Conservation (phyloP, 2,113 vertebrate species). For the Rhea americana region DNA sequence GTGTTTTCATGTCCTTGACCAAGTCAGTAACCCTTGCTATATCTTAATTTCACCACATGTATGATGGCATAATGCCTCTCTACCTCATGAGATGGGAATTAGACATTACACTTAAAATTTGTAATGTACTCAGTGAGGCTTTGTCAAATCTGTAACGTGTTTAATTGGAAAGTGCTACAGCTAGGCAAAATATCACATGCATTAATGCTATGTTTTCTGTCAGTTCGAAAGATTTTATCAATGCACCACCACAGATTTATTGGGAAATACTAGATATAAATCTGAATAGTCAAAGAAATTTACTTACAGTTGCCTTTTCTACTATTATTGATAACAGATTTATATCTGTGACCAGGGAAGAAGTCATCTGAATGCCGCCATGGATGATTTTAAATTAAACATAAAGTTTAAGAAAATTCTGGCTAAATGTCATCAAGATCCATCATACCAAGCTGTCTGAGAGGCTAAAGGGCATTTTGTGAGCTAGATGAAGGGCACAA, state of each 20-base stretch:
- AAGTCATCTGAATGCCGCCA: constrained; percentile 43
- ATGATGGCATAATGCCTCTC: background rate
- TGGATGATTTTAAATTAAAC: constrained; percentile 65
- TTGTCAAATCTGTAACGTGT: background rate
- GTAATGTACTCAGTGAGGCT: background rate
- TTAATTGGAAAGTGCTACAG: background rate
- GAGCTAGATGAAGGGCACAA: constrained; percentile 46
- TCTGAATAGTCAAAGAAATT: constrained; percentile 42
- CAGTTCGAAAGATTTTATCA: background rate
- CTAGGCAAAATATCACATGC: background rate
- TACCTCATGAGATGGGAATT: background rate
- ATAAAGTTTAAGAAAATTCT: constrained; percentile 70
- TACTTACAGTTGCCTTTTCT: constrained; percentile 58
- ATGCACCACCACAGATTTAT: background rate
- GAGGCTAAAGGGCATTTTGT: constrained; percentile 7
- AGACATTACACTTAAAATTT: background rate
- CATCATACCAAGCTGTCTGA: constrained; percentile 43
- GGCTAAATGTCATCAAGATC: constrained; percentile 68
- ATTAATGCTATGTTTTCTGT: background rate
- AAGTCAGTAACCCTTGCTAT: background rate
- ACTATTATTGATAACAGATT: constrained; percentile 46
- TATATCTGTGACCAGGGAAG: constrained; percentile 47
- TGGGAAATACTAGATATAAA: constrained; percentile 17
- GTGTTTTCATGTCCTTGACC: constrained; percentile 6
- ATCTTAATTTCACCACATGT: background rate